A percentile compares a stretch with the other conserved stretches of the same genome.
Conservation (phyloP, 2,888 invertebrate genomes). For the Nematopogon swammerdamellus region DNA sequence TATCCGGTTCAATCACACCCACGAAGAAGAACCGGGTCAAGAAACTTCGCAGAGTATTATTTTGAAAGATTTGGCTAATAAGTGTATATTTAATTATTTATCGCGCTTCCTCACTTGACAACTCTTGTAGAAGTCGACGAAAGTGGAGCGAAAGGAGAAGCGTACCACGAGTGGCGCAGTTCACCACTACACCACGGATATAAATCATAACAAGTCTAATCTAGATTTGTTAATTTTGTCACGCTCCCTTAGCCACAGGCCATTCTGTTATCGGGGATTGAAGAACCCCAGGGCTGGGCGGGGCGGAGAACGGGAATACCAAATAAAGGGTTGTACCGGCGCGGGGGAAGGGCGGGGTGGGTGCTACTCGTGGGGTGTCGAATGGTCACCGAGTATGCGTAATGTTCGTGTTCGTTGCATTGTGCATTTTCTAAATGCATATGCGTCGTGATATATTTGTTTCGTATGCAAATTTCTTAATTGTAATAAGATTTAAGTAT, state of each 20-base stretch:
- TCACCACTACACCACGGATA: too few relatives aligned
- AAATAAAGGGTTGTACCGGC: background rate
- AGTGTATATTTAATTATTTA: too few relatives aligned
- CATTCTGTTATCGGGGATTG: background rate
- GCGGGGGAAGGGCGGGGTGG: too few relatives aligned
- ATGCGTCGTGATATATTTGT: constrained; percentile 38
- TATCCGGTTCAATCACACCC: too few relatives aligned
- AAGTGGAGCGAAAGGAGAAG: too few relatives aligned
- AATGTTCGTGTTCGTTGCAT: background rate
- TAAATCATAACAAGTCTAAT: constrained; percentile 42
- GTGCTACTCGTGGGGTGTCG: constrained; percentile 1
- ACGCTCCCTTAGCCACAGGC: constrained; percentile 11
- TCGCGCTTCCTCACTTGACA: too few relatives aligned
- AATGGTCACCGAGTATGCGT: constrained; percentile 6
- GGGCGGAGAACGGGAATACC: background rate
- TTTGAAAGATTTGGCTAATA: too few relatives aligned
- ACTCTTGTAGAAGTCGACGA: too few relatives aligned
- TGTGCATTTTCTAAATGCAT: constrained; percentile 22
- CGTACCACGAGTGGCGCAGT: too few relatives aligned
- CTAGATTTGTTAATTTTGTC: constrained; percentile 42
- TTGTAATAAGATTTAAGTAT: constrained; percentile 43
- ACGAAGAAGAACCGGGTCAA: too few relatives aligned
- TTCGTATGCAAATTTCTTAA: constrained; percentile 47
- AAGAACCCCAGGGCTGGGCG: background rate
- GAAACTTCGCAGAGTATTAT: too few relatives aligned